Base-by-base conservation (phyloP, 1,140 invertebrate genomes). In the Drosophila kikkawai region DNA sequence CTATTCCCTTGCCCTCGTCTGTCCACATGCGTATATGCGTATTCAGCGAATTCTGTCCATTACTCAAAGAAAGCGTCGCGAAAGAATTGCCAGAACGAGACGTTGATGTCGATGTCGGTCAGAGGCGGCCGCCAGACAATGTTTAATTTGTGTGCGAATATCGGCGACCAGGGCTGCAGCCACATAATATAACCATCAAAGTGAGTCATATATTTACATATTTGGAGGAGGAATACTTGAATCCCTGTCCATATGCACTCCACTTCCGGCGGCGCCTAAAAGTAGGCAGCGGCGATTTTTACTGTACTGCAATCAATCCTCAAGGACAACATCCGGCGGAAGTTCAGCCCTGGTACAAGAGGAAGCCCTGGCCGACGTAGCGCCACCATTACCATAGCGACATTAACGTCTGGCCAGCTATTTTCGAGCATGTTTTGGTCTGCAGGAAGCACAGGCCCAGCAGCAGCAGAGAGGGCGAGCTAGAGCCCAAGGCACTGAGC, bases 341-440 rank as follows among this genome's bases (percentile, higher is more conserved):
- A 44, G 19, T 56, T 55, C 76, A 79, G 58, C 80, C 78, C 76
- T 80, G 69, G 63, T 34, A 9, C 4, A 36, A 41, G 17, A 51
- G 66, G 60, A 44, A 66, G 66, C 66, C 66, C 75, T 77, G 75
- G 55, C 41, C 59, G 47, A 56, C 75, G 74, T 51, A 86, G 82
- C 83, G 83, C 82, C 83, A 86, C 66, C 75, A 63, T 80, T 74
- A 86, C 63, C 82, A 63, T 75, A 75, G 83, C 78, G 78, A 80
- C 81, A 84, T 77, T 80, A 84, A 74, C 66, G 86, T 80, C 84
- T 90, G 84, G 81, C 53, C 66, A 75, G 85, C 84, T 88, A 88
- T 88, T 88, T 88, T 88, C 70, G 75, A 84, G 51, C 77, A 56
- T 88, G 66, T 87, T 80, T 87, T 78, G 70, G 63, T 77, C 75